These are phyloP conservation scores for Tadarida brasiliensis DNA, from an alignment of 2,797 vertebrate species.

Conservation along the genomic window DNA sequence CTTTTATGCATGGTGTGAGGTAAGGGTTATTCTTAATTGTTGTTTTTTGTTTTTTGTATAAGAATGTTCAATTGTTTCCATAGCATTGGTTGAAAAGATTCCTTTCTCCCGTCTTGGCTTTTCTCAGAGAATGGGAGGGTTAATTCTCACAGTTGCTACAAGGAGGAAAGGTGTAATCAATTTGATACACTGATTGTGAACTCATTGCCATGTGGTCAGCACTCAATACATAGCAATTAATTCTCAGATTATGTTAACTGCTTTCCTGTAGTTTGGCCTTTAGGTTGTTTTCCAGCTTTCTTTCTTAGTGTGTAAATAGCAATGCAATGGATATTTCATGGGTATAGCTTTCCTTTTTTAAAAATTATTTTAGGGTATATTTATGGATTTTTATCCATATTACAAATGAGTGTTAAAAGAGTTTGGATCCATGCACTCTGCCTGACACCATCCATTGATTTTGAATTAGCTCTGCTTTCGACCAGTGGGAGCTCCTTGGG, in stretches of 20 bases:
- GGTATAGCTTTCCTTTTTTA: neutral
- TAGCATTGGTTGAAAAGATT: neutral
- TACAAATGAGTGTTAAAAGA: neutral
- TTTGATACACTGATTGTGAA: neutral
- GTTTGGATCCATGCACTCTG: neutral
- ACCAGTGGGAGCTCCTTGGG: neutral
- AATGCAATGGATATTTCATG: neutral
- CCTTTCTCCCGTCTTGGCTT: neutral
- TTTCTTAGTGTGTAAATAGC: neutral
- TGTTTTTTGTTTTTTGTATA: neutral
- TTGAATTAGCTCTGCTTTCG: neutral
- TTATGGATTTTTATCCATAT: neutral
- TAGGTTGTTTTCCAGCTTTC: neutral
- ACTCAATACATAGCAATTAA: neutral
- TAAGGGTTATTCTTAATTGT: neutral
- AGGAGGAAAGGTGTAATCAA: neutral
- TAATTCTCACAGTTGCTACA: neutral
- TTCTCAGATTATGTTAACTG: neutral
- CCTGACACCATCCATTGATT: neutral
- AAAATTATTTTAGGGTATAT: neutral
- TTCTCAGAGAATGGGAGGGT: neutral
- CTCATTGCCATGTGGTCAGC: neutral
- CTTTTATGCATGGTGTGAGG: neutral
- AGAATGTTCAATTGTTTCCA: neutral
- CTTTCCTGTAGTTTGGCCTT: neutral